These are phyloP conservation scores for Julus scanicus DNA, from an alignment of 2,888 invertebrate species.

Conservation along the genomic window DNA sequence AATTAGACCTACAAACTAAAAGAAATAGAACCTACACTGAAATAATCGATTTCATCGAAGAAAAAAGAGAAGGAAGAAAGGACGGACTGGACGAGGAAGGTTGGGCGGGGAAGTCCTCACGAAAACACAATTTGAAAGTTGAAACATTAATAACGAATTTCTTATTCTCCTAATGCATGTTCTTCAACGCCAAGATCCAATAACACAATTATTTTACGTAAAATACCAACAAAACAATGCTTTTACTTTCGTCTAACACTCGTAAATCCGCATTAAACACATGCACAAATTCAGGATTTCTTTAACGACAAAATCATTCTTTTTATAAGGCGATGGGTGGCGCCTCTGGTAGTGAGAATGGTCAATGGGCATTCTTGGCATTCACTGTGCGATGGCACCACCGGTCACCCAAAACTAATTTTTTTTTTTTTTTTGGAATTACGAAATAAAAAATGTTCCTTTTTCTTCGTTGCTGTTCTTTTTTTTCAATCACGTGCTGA, in stretches of 20 bases:
- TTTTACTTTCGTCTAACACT: too few relatives aligned
- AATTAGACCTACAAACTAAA: neutral
- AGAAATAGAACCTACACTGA: too few relatives aligned
- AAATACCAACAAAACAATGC: too few relatives aligned
- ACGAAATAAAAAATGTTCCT: too few relatives aligned
- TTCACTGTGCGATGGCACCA: neutral
- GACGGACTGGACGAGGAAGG: neutral
- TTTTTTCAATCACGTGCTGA: neutral
- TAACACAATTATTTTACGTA: too few relatives aligned
- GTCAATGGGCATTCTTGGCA: neutral
- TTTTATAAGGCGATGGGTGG: neutral
- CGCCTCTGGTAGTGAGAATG: neutral
- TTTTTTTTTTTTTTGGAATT: neutral
- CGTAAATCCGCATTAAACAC: too few relatives aligned
- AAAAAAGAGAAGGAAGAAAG: neutral
- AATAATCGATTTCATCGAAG: constrained; percentile 16
- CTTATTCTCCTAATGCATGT: too few relatives aligned
- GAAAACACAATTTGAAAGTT: neutral
- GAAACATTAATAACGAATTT: neutral
- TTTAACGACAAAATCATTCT: too few relatives aligned
- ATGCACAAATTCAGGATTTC: too few relatives aligned
- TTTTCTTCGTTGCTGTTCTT: too few relatives aligned
- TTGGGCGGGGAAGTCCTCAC: neutral
- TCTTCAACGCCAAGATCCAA: too few relatives aligned
- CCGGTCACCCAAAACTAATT: neutral